Conservation (phyloP, 2,797 vertebrate species). For the Pelodytes ibericus region DNA sequence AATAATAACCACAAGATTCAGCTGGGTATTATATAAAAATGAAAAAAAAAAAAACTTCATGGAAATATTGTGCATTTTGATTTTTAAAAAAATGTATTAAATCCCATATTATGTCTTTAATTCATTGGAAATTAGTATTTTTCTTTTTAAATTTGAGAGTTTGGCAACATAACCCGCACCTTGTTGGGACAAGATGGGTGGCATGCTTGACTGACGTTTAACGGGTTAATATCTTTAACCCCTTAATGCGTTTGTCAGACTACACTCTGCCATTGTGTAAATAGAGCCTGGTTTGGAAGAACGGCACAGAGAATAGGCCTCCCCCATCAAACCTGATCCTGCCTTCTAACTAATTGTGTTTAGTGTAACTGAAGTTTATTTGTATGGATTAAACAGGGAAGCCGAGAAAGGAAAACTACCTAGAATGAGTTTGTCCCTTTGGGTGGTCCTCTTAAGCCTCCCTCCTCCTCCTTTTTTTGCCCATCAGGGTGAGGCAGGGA, state of each 20-base stretch:
- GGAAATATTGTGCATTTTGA: too few species aligned
- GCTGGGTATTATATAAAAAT: too few species aligned
- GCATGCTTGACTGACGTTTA: not conserved
- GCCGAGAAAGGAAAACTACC: slow-evolving; percentile 27
- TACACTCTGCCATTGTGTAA: slow-evolving; percentile 8
- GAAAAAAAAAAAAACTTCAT: too few species aligned
- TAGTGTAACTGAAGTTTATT: slow-evolving; percentile 47
- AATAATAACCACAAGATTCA: too few species aligned
- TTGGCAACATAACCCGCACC: too few species aligned
- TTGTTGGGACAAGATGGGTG: not conserved
- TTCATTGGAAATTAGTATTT: too few species aligned
- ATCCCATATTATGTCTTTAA: too few species aligned
- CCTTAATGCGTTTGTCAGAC: not conserved
- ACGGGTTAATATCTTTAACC: not conserved
- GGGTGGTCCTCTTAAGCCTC: slow-evolving; percentile 41
- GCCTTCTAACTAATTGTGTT: slow-evolving; percentile 39
- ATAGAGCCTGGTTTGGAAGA: slow-evolving; percentile 2
- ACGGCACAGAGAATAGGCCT: not conserved
- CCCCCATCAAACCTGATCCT: slow-evolving; percentile 46
- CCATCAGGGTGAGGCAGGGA: slow-evolving; percentile 42
- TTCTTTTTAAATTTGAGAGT: too few species aligned
- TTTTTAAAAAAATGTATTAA: too few species aligned
- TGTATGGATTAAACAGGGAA: slow-evolving; percentile 37
- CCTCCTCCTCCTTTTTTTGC: slow-evolving; percentile 1
- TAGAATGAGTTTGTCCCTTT: slow-evolving; percentile 41